Evolutionary conservation across 2,797 vertebrate species (phyloP).

Genomic region (Ctenopoma kingsleyae): DNA sequence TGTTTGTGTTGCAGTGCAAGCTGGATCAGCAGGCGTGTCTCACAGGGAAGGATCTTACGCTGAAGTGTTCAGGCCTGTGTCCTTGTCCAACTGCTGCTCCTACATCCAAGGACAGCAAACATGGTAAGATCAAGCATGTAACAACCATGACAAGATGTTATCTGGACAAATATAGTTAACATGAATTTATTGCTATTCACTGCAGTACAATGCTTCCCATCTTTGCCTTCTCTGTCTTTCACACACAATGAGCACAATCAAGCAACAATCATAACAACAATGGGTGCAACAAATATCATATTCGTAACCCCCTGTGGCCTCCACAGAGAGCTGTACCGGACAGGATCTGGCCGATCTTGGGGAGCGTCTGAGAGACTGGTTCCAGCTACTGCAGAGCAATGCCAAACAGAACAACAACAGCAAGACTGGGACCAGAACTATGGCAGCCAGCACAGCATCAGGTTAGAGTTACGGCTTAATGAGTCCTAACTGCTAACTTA

Average conservation of each 20-base stretch:
- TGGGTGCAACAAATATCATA: slow-evolving; percentile 9
- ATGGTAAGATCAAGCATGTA: slow-evolving; percentile 80
- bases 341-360: slow-evolving; percentile 97
- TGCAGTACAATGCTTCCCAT: neutral
- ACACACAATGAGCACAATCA: slow-evolving; percentile 9
- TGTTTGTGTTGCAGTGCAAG: slow-evolving; percentile 89
- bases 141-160: slow-evolving; percentile 1
- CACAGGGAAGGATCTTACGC: slow-evolving; percentile 91
- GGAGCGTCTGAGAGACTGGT: slow-evolving; percentile 97
- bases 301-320: slow-evolving; percentile 16
- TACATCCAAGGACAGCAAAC: slow-evolving; percentile 81
- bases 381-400: slow-evolving; percentile 96
- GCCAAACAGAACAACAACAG: slow-evolving; percentile 94
- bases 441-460: slow-evolving; percentile 77
- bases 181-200: neutral
- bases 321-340: slow-evolving; percentile 92
- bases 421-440: slow-evolving; percentile 75
- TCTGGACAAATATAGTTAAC: neutral
- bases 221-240: slow-evolving; percentile 7
- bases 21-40: slow-evolving; percentile 97
- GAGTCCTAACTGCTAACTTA: slow-evolving; percentile 9
- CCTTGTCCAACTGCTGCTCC: slow-evolving; percentile 90
- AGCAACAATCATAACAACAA: slow-evolving; percentile 12
- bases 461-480: slow-evolving; percentile 51
- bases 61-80: slow-evolving; percentile 92